phyloP scores from a whole-genome alignment of 2,113 vertebrate genomes.

The Crypturellus undulatus region DNA sequence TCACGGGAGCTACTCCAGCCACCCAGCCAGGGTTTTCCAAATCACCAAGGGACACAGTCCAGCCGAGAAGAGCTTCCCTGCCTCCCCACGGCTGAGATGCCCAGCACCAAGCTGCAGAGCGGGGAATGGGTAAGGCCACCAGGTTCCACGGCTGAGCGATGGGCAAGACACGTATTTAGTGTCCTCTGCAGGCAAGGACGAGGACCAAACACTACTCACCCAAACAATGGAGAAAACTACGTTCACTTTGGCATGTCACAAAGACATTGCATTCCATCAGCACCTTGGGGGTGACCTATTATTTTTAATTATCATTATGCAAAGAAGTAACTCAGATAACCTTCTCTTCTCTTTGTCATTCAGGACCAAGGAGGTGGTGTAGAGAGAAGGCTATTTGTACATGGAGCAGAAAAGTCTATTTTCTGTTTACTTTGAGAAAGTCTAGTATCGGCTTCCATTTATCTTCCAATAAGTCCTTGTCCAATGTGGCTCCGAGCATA shows the following conservation, averaged over 20 bases:
- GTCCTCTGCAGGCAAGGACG: neutral
- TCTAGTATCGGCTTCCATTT: constrained; percentile 69
- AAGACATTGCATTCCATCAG: neutral
- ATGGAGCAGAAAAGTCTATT: constrained; percentile 11
- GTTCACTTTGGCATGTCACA: neutral
- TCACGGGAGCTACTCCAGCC: neutral
- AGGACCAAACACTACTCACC: neutral
- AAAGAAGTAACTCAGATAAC: neutral
- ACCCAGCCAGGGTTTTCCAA: neutral
- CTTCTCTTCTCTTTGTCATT: constrained; percentile 3
- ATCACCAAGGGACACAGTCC: rapidly evolving
- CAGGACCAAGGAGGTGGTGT: neutral
- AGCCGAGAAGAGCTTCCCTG: neutral
- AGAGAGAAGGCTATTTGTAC: neutral
- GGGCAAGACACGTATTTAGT: neutral
- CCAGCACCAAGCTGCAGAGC: neutral
- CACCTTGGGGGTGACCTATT: neutral
- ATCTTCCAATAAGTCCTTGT: constrained; percentile 72
- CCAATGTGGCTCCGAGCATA: neutral
- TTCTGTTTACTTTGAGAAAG: constrained; percentile 62
- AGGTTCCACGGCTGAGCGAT: neutral
- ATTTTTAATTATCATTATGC: neutral
- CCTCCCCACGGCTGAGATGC: neutral
- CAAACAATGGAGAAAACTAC: neutral
- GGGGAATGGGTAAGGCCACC: neutral